Evolutionary conservation across 2,797 vertebrate genomes (phyloP).

Genomic region (Pachyuromys duprasi): DNA sequence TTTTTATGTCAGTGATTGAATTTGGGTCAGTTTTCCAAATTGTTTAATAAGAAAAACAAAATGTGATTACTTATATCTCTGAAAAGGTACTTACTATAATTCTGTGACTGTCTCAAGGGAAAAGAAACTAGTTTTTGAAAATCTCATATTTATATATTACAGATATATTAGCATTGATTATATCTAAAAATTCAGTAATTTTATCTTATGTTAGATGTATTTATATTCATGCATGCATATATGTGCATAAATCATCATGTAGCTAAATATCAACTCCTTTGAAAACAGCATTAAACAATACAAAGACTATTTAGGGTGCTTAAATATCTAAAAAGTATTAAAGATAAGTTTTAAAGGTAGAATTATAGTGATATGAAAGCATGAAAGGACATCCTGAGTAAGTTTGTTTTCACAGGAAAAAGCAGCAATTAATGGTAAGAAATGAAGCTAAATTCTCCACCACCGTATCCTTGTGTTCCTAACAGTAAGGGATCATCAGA

Average conservation of each 20-base stretch:
- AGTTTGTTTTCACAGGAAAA: not conserved
- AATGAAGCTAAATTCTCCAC: not conserved
- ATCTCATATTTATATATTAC: not conserved
- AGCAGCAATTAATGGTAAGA: not conserved
- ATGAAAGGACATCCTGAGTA: not conserved
- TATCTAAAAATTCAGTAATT: not conserved
- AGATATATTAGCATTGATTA: not conserved
- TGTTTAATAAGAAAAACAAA: slow-evolving; percentile 74
- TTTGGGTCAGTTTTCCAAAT: slow-evolving; percentile 79
- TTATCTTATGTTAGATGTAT: not conserved
- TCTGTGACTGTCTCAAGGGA: not conserved
- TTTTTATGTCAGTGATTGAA: slow-evolving; percentile 77
- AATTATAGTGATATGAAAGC: not conserved
- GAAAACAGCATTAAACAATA: not conserved
- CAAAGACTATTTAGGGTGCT: not conserved
- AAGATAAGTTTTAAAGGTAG: not conserved
- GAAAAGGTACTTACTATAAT: slow-evolving; percentile 16
- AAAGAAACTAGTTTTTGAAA: not conserved
- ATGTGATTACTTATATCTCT: slow-evolving; percentile 35
- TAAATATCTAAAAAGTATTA: not conserved
- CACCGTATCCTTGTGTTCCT: not conserved
- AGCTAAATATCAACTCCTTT: not conserved
- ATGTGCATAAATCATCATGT: not conserved
- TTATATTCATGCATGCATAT: not conserved
- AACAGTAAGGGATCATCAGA: not conserved